Evolutionary conservation across 1,140 invertebrate species (phyloP).

Genomic region (Ectropis grisescens): DNA sequence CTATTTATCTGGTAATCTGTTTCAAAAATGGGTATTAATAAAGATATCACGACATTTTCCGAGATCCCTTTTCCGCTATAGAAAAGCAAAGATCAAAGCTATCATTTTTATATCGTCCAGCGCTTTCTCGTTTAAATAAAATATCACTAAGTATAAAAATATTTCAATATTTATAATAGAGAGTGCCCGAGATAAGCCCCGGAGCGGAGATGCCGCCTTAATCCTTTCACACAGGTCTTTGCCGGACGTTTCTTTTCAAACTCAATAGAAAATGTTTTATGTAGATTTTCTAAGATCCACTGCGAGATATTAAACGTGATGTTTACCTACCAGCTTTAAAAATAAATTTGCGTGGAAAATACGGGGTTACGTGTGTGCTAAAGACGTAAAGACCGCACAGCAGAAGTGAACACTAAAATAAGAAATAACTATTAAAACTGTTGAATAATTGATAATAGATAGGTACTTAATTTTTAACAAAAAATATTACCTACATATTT

Average conservation of each 20-base stretch:
- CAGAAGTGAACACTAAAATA: no score
- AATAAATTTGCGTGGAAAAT: neutral
- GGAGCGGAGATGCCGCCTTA: constrained; percentile 20
- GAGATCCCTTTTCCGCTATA: no score
- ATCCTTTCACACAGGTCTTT: constrained; percentile 31
- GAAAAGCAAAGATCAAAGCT: constrained; percentile 37
- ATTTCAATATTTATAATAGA: constrained; percentile 44
- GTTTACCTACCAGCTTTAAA: neutral
- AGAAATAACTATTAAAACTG: no score
- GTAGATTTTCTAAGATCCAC: constrained; percentile 10
- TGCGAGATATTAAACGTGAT: neutral
- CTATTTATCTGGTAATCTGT: no score
- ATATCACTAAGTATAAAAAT: constrained; percentile 61
- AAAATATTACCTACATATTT: neutral
- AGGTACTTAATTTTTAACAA: no score
- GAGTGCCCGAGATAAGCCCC: constrained; percentile 42
- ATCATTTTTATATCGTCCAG: constrained; percentile 15
- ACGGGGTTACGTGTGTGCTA: no score
- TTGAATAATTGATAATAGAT: no score
- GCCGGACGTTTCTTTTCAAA: constrained; percentile 8
- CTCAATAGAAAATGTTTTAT: neutral
- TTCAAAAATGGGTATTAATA: no score
- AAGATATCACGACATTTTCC: no score
- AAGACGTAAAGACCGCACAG: no score
- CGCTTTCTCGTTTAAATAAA: constrained; percentile 53